Percentiles rank a stretch among this genome's conserved stretches.
Evolutionary conservation across 2,888 invertebrate species (phyloP).

Genomic region (Drosophila colorata): DNA sequence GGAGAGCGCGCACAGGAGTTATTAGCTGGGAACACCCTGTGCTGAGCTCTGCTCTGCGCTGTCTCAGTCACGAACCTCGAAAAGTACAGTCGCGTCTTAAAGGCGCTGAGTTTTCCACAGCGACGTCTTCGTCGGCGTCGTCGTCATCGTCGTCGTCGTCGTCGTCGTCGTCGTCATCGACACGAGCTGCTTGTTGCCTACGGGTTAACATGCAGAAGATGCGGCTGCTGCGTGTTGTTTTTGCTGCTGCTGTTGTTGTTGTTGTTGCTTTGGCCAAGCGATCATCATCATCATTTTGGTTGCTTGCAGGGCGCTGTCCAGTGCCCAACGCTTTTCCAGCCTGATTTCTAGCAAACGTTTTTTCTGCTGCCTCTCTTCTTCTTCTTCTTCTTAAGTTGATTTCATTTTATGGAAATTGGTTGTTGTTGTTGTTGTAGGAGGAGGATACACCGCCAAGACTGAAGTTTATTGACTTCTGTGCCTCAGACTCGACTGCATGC

Average conservation of each 20-base stretch:
- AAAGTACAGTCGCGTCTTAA: constrained; percentile 65
- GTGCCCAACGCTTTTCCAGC: constrained; percentile 45
- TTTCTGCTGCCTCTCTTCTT: constrained; percentile 9
- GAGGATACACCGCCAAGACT: constrained; percentile 38
- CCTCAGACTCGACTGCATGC: constrained; percentile 1
- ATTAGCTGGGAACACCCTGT: constrained; percentile 47
- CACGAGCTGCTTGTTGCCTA: constrained; percentile 43
- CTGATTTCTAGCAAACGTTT: constrained; percentile 21
- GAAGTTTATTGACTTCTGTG: constrained; percentile 62
- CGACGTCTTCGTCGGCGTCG: constrained; percentile 26
- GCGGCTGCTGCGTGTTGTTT: constrained; percentile 12
- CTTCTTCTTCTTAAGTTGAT: constrained; percentile 9
- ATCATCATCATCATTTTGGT: constrained; percentile 30
- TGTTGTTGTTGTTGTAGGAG: constrained; percentile 33
- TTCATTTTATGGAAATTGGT: constrained; percentile 52
- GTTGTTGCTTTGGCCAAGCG: constrained; percentile 26
- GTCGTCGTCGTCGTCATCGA: constrained; percentile 12
- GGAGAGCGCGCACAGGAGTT: constrained; percentile 29
- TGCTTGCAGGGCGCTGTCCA: constrained; percentile 5
- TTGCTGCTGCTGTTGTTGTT: constrained; percentile 25
- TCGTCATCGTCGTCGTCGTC: constrained; percentile 19
- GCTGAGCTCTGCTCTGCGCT: constrained; percentile 6
- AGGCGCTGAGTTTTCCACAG: constrained; percentile 63
- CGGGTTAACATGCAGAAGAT: constrained; percentile 22
- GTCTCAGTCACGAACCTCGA: constrained; percentile 19